Evolutionary conservation across 2,888 invertebrate species (phyloP).

Genomic region (Rhagonycha lutea): DNA sequence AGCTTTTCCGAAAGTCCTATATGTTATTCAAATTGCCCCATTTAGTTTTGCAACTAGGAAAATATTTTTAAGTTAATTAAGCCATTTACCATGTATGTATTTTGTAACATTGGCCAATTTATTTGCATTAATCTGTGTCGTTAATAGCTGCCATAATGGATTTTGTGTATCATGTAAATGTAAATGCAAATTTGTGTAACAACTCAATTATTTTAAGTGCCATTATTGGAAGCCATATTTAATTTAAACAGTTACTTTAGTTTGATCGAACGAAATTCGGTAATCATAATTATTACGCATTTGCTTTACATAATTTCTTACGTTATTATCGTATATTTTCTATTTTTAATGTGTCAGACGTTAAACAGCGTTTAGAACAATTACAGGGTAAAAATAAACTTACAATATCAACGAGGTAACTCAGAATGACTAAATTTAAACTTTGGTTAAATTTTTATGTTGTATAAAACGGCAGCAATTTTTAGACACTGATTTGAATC

Average conservation of each 20-base stretch:
- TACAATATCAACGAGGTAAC: not conserved
- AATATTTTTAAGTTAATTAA: not conserved
- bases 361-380: not conserved
- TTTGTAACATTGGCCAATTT: not conserved
- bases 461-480: too few relatives aligned
- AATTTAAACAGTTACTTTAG: slow-evolving; percentile 2
- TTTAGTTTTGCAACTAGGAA: too few relatives aligned
- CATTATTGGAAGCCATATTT: slow-evolving; percentile 2
- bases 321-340: not conserved
- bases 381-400: not conserved
- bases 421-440: not conserved
- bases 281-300: not conserved
- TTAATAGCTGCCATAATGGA: not conserved
- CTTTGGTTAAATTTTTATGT: too few relatives aligned
- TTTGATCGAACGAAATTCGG: not conserved
- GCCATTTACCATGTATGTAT: not conserved
- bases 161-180: not conserved
- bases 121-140: not conserved
- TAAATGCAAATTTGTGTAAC: not conserved
- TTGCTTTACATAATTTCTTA: not conserved
- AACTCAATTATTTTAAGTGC: not conserved
- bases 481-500: not conserved
- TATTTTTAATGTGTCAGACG: not conserved
- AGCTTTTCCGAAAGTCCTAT: too few relatives aligned
- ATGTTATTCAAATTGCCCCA: too few relatives aligned